phyloP scores from a whole-genome alignment of 2,888 invertebrate species.

The Acrobasis consociella region DNA sequence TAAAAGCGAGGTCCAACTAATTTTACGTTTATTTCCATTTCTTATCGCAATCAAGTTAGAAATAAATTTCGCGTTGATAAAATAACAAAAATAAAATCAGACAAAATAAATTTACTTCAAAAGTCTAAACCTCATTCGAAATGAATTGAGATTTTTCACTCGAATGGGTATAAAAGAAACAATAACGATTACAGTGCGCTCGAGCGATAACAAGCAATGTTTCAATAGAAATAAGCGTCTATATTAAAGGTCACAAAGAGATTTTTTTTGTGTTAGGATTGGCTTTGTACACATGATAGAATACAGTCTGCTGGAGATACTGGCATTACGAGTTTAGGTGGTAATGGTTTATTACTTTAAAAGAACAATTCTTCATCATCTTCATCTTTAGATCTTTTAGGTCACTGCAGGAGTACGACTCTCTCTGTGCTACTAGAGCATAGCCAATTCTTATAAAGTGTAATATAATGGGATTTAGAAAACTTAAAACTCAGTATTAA shows the following conservation, averaged over 20 bases:
- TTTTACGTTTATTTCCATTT: too few species aligned
- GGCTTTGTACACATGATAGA: background rate
- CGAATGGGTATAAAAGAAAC: conserved; percentile 17
- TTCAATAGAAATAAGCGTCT: conserved; percentile 8
- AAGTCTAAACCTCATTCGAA: background rate
- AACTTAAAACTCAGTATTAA: too few species aligned
- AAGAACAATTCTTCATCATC: too few species aligned
- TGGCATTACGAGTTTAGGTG: too few species aligned
- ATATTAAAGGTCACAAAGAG: conserved; percentile 17
- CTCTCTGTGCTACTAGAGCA: too few species aligned
- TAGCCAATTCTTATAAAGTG: too few species aligned
- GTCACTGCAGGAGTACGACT: too few species aligned
- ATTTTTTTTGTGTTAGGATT: conserved; percentile 14
- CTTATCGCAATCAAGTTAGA: too few species aligned
- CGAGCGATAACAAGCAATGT: conserved; percentile 24
- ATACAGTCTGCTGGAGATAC: background rate
- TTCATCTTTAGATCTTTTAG: too few species aligned
- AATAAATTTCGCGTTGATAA: background rate
- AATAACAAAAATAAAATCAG: background rate
- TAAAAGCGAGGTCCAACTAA: too few species aligned
- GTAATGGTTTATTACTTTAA: too few species aligned
- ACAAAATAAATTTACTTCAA: background rate
- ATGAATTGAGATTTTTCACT: conserved; percentile 22
- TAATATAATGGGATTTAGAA: too few species aligned
- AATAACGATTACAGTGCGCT: conserved; percentile 19